A percentile compares a stretch with the other conserved stretches of the same genome.
phyloP scores from a whole-genome alignment of 2,888 invertebrate genomes.

The Myopa tessellatipennis region DNA sequence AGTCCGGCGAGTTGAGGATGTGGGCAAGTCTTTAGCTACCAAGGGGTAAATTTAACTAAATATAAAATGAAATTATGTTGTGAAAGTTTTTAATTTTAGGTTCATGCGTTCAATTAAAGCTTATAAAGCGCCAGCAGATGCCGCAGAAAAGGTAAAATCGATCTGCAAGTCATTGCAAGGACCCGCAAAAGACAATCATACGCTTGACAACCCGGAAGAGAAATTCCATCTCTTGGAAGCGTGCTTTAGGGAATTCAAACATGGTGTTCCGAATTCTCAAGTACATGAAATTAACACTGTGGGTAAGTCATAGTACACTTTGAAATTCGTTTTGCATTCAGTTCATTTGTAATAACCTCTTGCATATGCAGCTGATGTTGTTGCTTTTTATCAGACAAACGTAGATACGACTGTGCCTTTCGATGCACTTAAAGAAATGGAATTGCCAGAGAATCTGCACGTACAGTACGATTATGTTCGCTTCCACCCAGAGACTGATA shows the following conservation, averaged over 20 bases:
- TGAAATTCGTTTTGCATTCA: neutral
- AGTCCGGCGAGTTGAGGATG: constrained; percentile 65
- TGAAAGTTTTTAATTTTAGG: constrained; percentile 58
- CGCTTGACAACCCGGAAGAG: constrained; percentile 54
- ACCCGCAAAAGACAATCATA: constrained; percentile 63
- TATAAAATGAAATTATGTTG: neutral
- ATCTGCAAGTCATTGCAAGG: constrained; percentile 74
- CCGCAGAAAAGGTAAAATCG: constrained; percentile 72
- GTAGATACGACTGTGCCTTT: constrained; percentile 79
- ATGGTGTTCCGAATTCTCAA: constrained; percentile 84
- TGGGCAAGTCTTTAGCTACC: constrained; percentile 75
- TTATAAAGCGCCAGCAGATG: constrained; percentile 79
- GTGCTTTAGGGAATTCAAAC: constrained; percentile 78
- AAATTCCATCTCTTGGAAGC: constrained; percentile 79
- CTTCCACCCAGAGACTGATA: constrained; percentile 85
- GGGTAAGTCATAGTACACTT: constrained; percentile 69
- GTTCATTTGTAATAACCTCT: no score
- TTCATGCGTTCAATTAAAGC: constrained; percentile 80
- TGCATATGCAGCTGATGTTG: constrained; percentile 72
- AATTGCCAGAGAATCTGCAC: constrained; percentile 89
- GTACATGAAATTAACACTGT: constrained; percentile 81
- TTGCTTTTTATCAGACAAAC: constrained; percentile 78
- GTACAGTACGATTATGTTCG: constrained; percentile 83
- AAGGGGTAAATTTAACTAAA: constrained; percentile 72
- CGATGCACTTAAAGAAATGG: constrained; percentile 77